These are phyloP conservation scores for Calephelis virginiensis DNA, from an alignment of 1,140 invertebrate species.

Conservation along the genomic window DNA sequence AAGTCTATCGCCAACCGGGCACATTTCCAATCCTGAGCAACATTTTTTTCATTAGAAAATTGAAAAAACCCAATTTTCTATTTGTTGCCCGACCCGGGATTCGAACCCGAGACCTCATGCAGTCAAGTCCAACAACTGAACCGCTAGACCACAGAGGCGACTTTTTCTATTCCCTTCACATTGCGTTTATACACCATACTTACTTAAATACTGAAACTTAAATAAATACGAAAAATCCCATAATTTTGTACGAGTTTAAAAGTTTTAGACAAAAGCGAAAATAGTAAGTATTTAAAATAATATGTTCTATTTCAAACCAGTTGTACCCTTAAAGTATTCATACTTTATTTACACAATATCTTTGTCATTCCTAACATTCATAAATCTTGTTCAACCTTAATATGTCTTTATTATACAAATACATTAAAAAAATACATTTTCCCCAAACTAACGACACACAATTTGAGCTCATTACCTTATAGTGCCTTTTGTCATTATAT, in stretches of 20 bases:
- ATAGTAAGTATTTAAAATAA: background rate
- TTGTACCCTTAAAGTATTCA: constrained; percentile 2
- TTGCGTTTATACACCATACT: no score
- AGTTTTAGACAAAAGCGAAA: background rate
- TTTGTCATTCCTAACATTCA: background rate
- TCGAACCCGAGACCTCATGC: no score
- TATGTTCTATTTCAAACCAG: background rate
- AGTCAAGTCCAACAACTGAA: no score
- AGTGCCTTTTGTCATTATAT: constrained; percentile 8
- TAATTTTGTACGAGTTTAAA: background rate
- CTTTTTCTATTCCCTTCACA: no score
- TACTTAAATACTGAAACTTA: no score
- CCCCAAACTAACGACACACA: constrained; percentile 9
- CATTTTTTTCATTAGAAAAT: no score
- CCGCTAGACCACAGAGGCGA: no score
- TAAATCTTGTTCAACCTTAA: constrained; percentile 8
- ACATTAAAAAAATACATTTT: constrained; percentile 16
- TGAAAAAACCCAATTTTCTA: no score
- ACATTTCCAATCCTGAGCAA: no score
- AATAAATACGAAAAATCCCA: no score
- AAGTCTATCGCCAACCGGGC: no score
- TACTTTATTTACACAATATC: constrained; percentile 1
- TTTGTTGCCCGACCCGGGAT: no score
- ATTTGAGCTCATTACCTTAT: constrained; percentile 9
- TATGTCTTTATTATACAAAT: constrained; percentile 11